Conservation (phyloP, 2,113 vertebrate genomes). For the Protobothrops flavoviridis region DNA sequence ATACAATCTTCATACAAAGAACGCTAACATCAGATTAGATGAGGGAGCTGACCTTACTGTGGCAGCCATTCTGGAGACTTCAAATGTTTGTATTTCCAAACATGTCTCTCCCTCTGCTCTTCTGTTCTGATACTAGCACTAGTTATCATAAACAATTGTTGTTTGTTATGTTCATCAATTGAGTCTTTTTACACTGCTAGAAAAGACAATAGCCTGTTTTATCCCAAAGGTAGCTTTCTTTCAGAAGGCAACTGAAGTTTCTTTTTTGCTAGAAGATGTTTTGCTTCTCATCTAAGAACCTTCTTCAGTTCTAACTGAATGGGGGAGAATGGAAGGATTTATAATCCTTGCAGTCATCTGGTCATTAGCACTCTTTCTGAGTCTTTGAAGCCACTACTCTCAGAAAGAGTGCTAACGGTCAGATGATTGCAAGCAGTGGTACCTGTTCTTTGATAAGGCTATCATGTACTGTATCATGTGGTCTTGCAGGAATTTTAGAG, state of each 20-base stretch:
- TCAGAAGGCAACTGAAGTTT: not conserved
- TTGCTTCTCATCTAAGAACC: not conserved
- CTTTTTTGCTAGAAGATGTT: not conserved
- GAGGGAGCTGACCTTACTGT: not conserved
- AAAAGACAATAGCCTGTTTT: not conserved
- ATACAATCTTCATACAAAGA: not conserved
- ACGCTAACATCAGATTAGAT: not conserved
- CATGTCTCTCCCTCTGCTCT: not conserved
- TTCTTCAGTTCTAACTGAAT: not conserved
- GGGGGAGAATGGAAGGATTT: not conserved
- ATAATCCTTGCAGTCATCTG: not conserved
- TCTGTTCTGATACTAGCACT: not conserved
- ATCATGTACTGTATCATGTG: not conserved
- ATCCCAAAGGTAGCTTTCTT: not conserved
- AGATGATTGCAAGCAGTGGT: not conserved
- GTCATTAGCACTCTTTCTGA: not conserved
- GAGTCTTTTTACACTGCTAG: not conserved
- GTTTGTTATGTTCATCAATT: not conserved
- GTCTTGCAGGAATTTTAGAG: not conserved
- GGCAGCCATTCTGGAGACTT: not conserved
- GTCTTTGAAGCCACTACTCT: not conserved
- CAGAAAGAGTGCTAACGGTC: not conserved
- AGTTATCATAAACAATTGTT: not conserved
- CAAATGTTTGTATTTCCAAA: not conserved
- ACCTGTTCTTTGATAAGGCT: not conserved